These are phyloP conservation scores for Urocitellus parryii DNA, from an alignment of 2,113 vertebrate species.

Conservation along the genomic window DNA sequence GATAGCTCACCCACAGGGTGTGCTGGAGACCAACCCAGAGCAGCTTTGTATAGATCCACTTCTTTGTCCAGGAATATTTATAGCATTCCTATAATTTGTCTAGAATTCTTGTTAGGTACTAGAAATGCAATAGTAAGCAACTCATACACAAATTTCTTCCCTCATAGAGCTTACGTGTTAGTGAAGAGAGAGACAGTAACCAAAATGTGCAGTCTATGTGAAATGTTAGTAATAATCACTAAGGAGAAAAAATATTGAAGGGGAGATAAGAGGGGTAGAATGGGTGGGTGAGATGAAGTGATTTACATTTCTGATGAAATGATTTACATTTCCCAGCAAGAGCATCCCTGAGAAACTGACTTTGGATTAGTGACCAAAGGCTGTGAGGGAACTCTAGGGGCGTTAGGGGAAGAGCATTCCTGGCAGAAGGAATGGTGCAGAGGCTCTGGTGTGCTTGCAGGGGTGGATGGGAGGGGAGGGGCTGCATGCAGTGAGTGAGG, in stretches of 20 bases:
- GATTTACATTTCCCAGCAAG: background rate
- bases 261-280: background rate
- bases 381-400: background rate
- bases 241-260: background rate
- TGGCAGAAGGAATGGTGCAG: no score
- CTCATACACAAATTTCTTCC: background rate
- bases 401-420: background rate
- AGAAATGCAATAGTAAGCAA: background rate
- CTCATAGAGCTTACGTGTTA: background rate
- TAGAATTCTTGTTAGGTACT: background rate
- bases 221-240: background rate
- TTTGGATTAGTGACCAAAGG: background rate
- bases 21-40: background rate
- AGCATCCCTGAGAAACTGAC: background rate
- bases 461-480: background rate
- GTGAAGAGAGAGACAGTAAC: background rate
- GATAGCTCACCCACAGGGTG: background rate
- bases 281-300: background rate
- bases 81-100: background rate
- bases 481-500: background rate
- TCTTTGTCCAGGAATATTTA: background rate
- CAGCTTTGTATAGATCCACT: background rate
- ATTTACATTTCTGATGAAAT: background rate
- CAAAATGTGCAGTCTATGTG: background rate
- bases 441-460: background rate